These are phyloP conservation scores for Calidris pugnax DNA, from an alignment of 2,113 vertebrate species.

Conservation along the genomic window DNA sequence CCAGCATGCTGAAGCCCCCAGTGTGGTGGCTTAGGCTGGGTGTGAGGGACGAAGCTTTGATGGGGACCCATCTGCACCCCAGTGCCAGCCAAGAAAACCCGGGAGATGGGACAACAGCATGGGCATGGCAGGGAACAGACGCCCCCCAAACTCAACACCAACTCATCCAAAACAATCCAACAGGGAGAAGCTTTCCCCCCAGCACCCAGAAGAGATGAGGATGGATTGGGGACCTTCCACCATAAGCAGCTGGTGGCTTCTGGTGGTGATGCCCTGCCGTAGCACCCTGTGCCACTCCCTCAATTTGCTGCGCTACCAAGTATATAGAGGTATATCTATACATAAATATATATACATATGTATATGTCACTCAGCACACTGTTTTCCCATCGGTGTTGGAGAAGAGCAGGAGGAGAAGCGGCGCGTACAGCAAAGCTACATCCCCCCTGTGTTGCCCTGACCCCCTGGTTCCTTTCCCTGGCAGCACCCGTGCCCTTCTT, in stretches of 20 bases:
- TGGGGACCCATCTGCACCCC: neutral
- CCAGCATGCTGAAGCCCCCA: neutral
- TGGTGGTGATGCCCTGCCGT: no score
- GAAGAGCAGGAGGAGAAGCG: neutral
- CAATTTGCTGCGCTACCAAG: neutral
- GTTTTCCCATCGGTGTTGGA: neutral
- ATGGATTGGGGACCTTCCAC: neutral
- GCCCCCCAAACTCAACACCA: neutral
- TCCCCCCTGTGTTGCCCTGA: neutral
- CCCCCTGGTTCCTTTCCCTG: neutral
- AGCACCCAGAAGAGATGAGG: neutral
- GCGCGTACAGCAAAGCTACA: neutral
- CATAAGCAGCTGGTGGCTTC: neutral
- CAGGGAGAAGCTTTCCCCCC: neutral
- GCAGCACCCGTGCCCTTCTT: fast-evolving
- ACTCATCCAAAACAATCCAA: neutral
- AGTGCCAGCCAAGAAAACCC: neutral
- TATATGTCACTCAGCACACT: neutral
- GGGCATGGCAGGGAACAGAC: fast-evolving
- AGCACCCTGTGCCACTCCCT: neutral
- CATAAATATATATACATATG: no score
- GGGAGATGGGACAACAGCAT: fast-evolving
- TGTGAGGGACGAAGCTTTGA: neutral
- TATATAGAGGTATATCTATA: fast-evolving
- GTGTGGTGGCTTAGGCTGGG: neutral